Conservation (phyloP, 2,113 vertebrate genomes). For the Varanus komodoensis region DNA sequence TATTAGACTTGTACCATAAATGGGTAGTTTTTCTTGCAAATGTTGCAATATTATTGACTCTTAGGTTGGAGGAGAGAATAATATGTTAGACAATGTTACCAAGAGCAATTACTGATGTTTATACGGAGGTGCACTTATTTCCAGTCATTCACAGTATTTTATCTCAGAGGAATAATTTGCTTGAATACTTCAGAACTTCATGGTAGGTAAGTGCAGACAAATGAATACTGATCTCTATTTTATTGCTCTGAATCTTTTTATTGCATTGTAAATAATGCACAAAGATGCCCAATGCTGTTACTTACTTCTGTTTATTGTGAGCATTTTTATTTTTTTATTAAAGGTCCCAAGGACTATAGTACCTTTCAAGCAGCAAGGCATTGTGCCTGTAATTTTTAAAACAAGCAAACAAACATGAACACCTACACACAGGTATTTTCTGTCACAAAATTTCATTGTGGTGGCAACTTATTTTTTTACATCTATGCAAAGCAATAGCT, state of each 20-base stretch:
- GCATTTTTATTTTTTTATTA: conserved; percentile 46
- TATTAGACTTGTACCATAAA: conserved; percentile 10
- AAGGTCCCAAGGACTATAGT: conserved; percentile 55
- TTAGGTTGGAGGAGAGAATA: conserved; percentile 1
- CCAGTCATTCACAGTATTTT: conserved; percentile 33
- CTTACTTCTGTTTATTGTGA: conserved; percentile 69
- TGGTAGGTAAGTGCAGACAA: conserved; percentile 31
- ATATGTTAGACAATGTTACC: conserved; percentile 25
- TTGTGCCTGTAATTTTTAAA: conserved; percentile 31
- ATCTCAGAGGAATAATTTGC: conserved; percentile 49
- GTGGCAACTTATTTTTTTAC: neutral
- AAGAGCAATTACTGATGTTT: conserved; percentile 21
- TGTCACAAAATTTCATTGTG: neutral
- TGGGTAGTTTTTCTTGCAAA: neutral
- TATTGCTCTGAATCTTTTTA: conserved; percentile 40
- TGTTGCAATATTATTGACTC: neutral
- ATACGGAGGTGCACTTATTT: conserved; percentile 25
- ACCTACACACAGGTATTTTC: conserved; percentile 48
- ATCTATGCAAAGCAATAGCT: no score
- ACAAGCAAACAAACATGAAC: conserved; percentile 10
- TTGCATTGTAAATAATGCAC: conserved; percentile 20
- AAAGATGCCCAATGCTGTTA: conserved; percentile 55
- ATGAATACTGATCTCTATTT: conserved; percentile 35
- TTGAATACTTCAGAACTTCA: conserved; percentile 26
- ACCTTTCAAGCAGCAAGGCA: conserved; percentile 27